Base-by-base conservation (phyloP, 2,797 vertebrate species). In the Margarornis squamiger region DNA sequence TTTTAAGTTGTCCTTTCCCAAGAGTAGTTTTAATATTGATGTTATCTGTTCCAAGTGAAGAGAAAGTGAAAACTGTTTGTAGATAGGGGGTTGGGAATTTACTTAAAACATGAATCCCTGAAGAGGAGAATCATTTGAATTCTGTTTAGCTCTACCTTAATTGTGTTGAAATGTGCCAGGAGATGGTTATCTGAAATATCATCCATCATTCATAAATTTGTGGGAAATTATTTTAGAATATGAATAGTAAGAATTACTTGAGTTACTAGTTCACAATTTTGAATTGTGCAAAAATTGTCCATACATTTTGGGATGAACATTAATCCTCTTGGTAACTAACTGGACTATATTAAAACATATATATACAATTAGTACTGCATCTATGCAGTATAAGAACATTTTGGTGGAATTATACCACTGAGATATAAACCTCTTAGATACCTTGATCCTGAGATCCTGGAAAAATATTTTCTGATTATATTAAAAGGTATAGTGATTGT, bases 121-220 rank as follows among this genome's bases (percentile, higher is more conserved):
- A 79, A 71, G 52, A 89, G 41, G 29, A 76, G 59, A 89, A 79
- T 49, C 29, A 49, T 67, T 67, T 73, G 32, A 86, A 29, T 63
- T 95, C 74, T 94, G 39, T 73, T 90, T 85, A 90, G 13, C 19
- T 85, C 74, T 82, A 74, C 51, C 67, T 92, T 94, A 94, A 87
- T 54, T 74, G 17, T 59, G 34, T 71, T 79, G 57, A 85, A 86
- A 48, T 59, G 27, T 92, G 86, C 85, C 48, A 67, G 55, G 55
- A 89, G 59, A 39, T 23, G 73, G 36, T 48, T 67, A 52, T 9
- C 27, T 67, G 52, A 94, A 90, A 91, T 76, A 38, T 45, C 22
- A 57, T 61, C 12, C 22, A 52, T 81, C 26, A 57, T 49, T 70
- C 88, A 59, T 52, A 84, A 82, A 94, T 63, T 22, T 62, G 27